A percentile compares a stretch with the other conserved stretches of the same genome.
Evolutionary conservation across 2,797 vertebrate genomes (phyloP).

Genomic region (Todus mexicanus): DNA sequence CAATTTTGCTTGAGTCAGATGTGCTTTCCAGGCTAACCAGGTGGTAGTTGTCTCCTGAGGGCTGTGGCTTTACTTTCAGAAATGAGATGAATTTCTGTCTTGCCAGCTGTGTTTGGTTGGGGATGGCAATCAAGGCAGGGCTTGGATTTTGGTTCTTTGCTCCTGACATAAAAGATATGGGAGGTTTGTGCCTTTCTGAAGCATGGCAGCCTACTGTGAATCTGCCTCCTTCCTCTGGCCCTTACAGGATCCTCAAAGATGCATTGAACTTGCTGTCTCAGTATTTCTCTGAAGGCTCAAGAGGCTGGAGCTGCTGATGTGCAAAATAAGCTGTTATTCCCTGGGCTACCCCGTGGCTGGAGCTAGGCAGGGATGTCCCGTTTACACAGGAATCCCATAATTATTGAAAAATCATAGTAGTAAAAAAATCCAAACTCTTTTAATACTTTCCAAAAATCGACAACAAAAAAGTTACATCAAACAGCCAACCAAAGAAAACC

Average conservation of each 20-base stretch:
- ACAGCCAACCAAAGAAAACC: constrained; percentile 59
- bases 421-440: constrained; percentile 64
- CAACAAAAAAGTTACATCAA: constrained; percentile 62
- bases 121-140: neutral
- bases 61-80: neutral
- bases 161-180: neutral
- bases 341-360: neutral
- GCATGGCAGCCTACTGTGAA: neutral
- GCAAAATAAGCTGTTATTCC: neutral
- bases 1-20: neutral
- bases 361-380: neutral
- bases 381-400: neutral
- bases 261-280: neutral
- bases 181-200: neutral
- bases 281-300: neutral
- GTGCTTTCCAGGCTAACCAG: neutral
- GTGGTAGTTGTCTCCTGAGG: neutral
- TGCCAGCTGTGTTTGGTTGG: neutral
- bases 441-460: constrained; percentile 66
- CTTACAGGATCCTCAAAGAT: neutral
- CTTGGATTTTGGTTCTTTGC: neutral
- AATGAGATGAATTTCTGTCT: neutral
- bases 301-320: neutral
- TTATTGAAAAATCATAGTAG: neutral
- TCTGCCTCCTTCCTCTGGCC: neutral